Percentiles rank a stretch among this genome's conserved stretches.
Evolutionary conservation across 2,113 vertebrate genomes (phyloP).

Genomic region (Phoxinus phoxinus): DNA sequence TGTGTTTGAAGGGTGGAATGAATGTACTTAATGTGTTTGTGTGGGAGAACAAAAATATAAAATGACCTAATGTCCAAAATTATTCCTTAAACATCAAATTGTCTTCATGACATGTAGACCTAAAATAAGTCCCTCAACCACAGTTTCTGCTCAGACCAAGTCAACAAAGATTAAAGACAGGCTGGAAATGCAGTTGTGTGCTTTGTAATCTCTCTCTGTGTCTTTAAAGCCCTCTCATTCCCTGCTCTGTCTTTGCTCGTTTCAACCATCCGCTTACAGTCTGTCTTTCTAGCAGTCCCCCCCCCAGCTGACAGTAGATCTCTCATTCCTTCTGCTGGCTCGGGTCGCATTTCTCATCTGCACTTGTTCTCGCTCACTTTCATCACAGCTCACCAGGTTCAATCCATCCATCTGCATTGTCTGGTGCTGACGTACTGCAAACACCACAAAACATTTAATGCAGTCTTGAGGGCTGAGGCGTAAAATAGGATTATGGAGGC

Average conservation of each 20-base stretch:
- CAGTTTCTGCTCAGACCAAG: not conserved
- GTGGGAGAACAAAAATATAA: not conserved
- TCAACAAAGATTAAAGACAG: slow-evolving; percentile 14
- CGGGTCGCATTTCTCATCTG: slow-evolving; percentile 50
- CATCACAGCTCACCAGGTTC: slow-evolving; percentile 52
- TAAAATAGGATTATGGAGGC: slow-evolving; percentile 51
- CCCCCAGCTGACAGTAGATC: slow-evolving; percentile 6
- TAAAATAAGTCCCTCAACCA: not conserved
- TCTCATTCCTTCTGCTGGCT: slow-evolving; percentile 18
- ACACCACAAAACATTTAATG: slow-evolving; percentile 41
- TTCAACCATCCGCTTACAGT: not conserved
- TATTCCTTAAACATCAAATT: not conserved
- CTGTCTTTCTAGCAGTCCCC: not conserved
- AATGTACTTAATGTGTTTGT: not conserved
- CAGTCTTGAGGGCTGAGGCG: slow-evolving; percentile 52
- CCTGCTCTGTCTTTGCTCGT: slow-evolving; percentile 3
- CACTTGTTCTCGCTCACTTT: slow-evolving; percentile 24
- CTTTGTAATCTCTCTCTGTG: not conserved
- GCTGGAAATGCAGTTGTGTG: not conserved
- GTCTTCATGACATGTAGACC: not conserved
- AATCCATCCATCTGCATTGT: slow-evolving; percentile 40
- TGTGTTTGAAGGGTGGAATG: not conserved
- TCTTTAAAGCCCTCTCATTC: slow-evolving; percentile 3
- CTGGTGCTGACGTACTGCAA: slow-evolving; percentile 44
- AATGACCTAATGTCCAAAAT: not conserved